A percentile compares a stretch with the other conserved stretches of the same genome.
phyloP scores from a whole-genome alignment of 1,140 invertebrate species.

The Panagrolaimus sp. region DNA sequence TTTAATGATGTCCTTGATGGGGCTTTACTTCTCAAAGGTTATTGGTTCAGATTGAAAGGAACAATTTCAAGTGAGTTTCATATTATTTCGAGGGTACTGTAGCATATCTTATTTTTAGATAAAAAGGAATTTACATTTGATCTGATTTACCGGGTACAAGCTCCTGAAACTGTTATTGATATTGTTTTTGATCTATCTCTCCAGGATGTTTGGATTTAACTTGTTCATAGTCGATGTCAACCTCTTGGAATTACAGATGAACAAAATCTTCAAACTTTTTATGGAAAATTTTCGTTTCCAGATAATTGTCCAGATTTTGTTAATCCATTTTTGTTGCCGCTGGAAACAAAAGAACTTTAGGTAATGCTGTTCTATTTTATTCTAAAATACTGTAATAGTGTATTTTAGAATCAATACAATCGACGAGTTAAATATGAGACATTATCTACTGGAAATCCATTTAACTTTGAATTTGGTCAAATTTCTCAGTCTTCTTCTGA shows the following conservation, averaged over 20 bases:
- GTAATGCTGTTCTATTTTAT: background rate
- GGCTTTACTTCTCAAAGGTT: too few relatives aligned
- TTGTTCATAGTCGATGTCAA: background rate
- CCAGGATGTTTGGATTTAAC: background rate
- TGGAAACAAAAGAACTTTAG: too few relatives aligned
- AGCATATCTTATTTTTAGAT: too few relatives aligned
- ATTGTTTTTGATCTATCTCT: too few relatives aligned
- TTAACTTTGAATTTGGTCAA: background rate
- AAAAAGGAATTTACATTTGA: too few relatives aligned
- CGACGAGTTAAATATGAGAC: background rate
- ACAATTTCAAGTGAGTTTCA: too few relatives aligned
- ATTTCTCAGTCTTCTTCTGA: background rate
- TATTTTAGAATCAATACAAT: background rate
- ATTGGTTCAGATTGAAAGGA: too few relatives aligned
- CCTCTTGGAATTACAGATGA: background rate
- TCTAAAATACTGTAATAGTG: background rate
- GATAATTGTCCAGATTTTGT: background rate
- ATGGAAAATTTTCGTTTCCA: background rate
- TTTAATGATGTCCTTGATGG: too few relatives aligned
- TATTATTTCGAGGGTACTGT: too few relatives aligned
- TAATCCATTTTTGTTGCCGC: too few relatives aligned
- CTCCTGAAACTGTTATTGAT: too few relatives aligned
- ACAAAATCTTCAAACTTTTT: background rate
- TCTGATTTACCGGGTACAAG: too few relatives aligned
- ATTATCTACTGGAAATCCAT: background rate